These are phyloP conservation scores for Coracias cyanogaster DNA, from an alignment of 2,797 vertebrate species.

Conservation along the genomic window DNA sequence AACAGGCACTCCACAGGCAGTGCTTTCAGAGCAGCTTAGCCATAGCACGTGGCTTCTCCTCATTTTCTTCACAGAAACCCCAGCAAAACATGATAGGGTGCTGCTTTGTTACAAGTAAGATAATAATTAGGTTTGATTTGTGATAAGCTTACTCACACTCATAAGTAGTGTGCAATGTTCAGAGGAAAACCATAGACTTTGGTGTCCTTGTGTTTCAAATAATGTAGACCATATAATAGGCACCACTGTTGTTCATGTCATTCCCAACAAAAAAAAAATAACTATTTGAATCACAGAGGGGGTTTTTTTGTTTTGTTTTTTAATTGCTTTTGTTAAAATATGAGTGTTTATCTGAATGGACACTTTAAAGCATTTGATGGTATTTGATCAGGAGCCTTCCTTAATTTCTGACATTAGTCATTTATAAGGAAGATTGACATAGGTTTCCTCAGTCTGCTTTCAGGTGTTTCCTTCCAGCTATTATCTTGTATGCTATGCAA, in stretches of 20 bases:
- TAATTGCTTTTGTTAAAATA: background rate
- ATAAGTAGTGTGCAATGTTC: background rate
- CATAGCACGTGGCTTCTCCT: background rate
- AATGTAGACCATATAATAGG: background rate
- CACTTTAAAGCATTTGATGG: background rate
- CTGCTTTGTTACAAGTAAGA: background rate
- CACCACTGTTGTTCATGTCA: background rate
- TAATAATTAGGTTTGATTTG: background rate
- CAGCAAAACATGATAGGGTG: background rate
- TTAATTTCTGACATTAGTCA: background rate
- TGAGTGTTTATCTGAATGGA: background rate
- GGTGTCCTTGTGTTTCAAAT: background rate
- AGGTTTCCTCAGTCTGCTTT: background rate
- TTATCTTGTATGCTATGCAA: background rate
- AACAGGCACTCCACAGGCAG: background rate
- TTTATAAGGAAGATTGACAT: background rate
- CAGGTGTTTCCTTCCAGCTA: background rate
- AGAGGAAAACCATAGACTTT: background rate
- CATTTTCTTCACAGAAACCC: background rate
- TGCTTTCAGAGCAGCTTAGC: background rate
- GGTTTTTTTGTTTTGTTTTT: background rate
- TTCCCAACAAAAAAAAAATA: background rate
- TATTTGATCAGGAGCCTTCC: background rate
- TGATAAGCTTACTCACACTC: background rate
- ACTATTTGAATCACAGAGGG: fast-evolving